Evolutionary conservation across 2,888 invertebrate genomes (phyloP).

Genomic region (Hofmannophila pseudospretella): DNA sequence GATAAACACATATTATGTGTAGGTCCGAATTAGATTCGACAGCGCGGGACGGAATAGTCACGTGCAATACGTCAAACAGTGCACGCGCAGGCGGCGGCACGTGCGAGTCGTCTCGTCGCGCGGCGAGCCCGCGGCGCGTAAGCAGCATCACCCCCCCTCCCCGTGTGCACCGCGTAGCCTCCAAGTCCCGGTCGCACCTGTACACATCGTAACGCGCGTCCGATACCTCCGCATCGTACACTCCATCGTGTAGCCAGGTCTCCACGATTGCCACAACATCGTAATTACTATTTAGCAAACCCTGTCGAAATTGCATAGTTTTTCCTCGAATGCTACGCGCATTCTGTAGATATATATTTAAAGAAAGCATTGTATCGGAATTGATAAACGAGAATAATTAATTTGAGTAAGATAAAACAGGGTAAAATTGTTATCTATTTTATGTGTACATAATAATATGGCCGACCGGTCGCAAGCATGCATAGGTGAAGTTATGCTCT

Average conservation of each 20-base stretch:
- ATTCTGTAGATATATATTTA: not conserved
- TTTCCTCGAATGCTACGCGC: not conserved
- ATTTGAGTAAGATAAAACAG: no score
- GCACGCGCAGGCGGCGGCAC: not conserved
- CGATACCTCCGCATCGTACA: not conserved
- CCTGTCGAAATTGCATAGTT: not conserved
- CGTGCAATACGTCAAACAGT: not conserved
- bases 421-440: no score
- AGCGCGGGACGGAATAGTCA: not conserved
- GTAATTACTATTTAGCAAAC: not conserved
- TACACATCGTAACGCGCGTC: not conserved
- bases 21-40: not conserved
- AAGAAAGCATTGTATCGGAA: slow-evolving; percentile 1
- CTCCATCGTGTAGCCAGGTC: not conserved
- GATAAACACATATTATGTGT: not conserved
- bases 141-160: not conserved
- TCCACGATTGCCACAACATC: not conserved
- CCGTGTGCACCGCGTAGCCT: not conserved
- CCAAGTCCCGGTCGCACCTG: not conserved
- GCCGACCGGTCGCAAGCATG: no score
- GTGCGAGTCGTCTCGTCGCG: no score
- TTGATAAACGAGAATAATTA: no score
- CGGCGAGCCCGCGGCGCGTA: not conserved
- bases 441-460: no score
- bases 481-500: no score